phyloP scores from a whole-genome alignment of 2,113 vertebrate genomes.

The Thermophis baileyi region DNA sequence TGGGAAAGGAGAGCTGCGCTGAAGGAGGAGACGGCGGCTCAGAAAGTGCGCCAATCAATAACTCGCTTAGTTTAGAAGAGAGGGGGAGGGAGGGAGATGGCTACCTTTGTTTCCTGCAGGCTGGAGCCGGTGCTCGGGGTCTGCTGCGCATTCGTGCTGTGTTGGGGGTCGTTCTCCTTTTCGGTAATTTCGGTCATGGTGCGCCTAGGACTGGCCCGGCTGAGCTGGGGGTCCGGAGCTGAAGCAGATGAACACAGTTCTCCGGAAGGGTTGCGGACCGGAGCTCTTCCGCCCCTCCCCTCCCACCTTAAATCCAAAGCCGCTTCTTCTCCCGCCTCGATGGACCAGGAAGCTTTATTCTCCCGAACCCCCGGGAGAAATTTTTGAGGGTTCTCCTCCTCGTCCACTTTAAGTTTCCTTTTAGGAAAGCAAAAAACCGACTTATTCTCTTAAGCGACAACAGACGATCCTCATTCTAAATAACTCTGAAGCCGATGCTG shows the following conservation, averaged over 20 bases:
- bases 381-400: background rate
- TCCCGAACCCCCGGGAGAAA: background rate
- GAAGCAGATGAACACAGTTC: background rate
- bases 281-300: background rate
- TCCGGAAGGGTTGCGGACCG: background rate
- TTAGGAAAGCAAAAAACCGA: too few species aligned
- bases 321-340: background rate
- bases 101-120: constrained; percentile 82
- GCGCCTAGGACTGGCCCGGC: background rate
- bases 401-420: background rate
- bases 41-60: background rate
- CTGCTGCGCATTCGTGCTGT: constrained; percentile 64
- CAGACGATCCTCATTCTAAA: background rate
- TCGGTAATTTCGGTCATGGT: constrained; percentile 79
- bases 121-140: constrained; percentile 73
- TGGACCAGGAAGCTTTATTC: background rate
- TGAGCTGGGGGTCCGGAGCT: background rate
- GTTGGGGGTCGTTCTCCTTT: constrained; percentile 77
- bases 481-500: background rate
- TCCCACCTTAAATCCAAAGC: background rate
- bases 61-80: background rate
- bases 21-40: background rate
- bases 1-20: background rate
- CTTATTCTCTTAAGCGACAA: too few species aligned
- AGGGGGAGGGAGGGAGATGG: background rate